These are phyloP conservation scores for Nemoura dubitans DNA, from an alignment of 2,888 invertebrate genomes.

Conservation along the genomic window DNA sequence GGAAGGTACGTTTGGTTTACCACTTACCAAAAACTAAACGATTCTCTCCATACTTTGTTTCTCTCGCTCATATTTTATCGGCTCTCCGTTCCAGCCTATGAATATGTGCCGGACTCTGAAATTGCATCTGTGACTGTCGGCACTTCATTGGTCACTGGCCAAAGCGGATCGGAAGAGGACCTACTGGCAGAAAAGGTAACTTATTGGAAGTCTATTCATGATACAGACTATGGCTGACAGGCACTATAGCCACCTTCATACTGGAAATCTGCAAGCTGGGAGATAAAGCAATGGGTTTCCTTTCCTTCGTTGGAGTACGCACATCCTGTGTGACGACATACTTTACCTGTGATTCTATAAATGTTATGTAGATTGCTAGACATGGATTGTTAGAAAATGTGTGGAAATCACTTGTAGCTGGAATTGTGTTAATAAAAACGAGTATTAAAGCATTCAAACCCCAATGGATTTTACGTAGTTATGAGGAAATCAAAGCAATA, in stretches of 20 bases:
- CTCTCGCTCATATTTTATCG: background rate
- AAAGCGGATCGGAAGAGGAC: conserved; percentile 83
- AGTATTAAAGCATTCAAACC: conserved; percentile 30
- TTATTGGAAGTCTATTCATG: conserved; percentile 52
- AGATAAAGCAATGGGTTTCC: conserved; percentile 33
- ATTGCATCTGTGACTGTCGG: conserved; percentile 68
- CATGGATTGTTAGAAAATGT: conserved; percentile 2
- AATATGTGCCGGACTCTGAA: conserved; percentile 89
- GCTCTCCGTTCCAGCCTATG: conserved; percentile 76
- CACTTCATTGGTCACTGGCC: conserved; percentile 64
- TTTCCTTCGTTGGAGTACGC: background rate
- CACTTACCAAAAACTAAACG: too few relatives aligned
- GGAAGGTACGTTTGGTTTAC: conserved; percentile 71
- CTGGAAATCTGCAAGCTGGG: background rate
- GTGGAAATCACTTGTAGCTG: conserved; percentile 30
- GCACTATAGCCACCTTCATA: background rate
- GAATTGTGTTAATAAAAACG: conserved; percentile 41
- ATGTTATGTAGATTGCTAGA: conserved; percentile 32
- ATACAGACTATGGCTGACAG: conserved; percentile 44
- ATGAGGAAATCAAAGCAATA: conserved; percentile 21
- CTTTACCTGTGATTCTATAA: conserved; percentile 43
- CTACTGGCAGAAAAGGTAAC: conserved; percentile 79
- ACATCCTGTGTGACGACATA: background rate
- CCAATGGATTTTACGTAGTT: conserved; percentile 30
- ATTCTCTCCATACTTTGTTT: background rate